A percentile compares a stretch with the other conserved stretches of the same genome.
These are phyloP conservation scores for Melinopterus prodromus DNA, from an alignment of 2,888 invertebrate species.

Conservation along the genomic window DNA sequence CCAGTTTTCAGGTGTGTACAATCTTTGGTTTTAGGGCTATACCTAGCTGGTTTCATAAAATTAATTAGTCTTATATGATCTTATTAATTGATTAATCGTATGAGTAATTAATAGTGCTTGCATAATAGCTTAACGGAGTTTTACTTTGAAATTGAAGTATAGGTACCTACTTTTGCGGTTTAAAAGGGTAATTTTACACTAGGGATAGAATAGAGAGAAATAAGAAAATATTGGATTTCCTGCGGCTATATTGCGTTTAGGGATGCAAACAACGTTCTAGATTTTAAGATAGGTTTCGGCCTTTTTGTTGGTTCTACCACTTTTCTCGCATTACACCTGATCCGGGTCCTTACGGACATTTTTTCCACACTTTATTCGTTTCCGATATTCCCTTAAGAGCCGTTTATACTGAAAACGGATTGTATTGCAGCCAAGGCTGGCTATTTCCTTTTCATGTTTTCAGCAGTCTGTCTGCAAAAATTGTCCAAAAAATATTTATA, in stretches of 20 bases:
- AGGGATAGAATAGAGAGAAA: not conserved
- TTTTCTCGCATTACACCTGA: not conserved
- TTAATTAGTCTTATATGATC: no score
- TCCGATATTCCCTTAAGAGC: not conserved
- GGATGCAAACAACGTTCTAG: not conserved
- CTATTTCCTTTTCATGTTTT: not conserved
- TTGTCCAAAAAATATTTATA: not conserved
- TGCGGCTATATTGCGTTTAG: not conserved
- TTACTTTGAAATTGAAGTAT: not conserved
- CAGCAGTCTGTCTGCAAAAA: not conserved
- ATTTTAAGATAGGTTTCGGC: not conserved
- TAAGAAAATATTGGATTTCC: not conserved
- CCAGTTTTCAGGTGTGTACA: no score
- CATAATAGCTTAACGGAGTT: not conserved
- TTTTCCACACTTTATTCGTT: not conserved
- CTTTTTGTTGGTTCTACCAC: not conserved
- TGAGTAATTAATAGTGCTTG: no score
- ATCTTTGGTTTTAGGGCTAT: no score
- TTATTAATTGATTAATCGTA: no score
- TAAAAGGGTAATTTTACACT: not conserved
- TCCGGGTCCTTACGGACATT: not conserved
- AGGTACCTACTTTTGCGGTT: not conserved
- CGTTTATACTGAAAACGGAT: not conserved
- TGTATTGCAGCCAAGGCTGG: not conserved
- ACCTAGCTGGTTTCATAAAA: no score